phyloP scores from a whole-genome alignment of 1,140 invertebrate species.

The Schlechtendalia chinensis region DNA sequence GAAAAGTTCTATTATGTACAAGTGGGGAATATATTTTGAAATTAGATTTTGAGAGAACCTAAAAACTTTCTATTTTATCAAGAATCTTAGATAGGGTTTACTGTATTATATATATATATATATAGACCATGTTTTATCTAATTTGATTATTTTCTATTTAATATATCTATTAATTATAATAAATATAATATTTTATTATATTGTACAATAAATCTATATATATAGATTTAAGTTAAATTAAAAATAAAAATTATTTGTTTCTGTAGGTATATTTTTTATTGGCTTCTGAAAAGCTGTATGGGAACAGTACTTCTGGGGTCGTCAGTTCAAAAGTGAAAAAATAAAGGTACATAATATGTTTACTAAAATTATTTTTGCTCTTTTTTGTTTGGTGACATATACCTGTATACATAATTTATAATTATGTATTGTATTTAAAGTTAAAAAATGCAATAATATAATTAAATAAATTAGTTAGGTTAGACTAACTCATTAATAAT shows the following conservation, averaged over 20 bases:
- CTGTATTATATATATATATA: no score
- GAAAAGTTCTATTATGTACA: no score
- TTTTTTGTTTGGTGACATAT: background rate
- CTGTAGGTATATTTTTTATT: slow-evolving; percentile 30
- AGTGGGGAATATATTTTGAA: no score
- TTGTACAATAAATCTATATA: no score
- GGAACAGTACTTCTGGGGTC: slow-evolving; percentile 15
- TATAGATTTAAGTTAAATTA: slow-evolving; percentile 5
- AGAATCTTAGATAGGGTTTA: no score
- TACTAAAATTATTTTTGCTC: background rate
- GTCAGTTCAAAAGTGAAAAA: slow-evolving; percentile 20
- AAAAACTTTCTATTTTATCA: no score
- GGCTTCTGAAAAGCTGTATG: slow-evolving; percentile 20
- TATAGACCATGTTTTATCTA: no score
- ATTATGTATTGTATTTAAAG: background rate
- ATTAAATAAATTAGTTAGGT: background rate
- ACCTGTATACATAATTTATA: slow-evolving; percentile 3
- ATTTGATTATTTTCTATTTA: no score
- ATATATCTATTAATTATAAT: background rate
- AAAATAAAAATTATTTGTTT: slow-evolving; percentile 7
- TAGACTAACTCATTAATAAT: background rate
- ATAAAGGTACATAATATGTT: slow-evolving; percentile 24
- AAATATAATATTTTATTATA: background rate
- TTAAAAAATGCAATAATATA: background rate
- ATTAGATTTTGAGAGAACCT: no score